phyloP scores from a whole-genome alignment of 1,140 invertebrate species.

The Drosophila seguyi region DNA sequence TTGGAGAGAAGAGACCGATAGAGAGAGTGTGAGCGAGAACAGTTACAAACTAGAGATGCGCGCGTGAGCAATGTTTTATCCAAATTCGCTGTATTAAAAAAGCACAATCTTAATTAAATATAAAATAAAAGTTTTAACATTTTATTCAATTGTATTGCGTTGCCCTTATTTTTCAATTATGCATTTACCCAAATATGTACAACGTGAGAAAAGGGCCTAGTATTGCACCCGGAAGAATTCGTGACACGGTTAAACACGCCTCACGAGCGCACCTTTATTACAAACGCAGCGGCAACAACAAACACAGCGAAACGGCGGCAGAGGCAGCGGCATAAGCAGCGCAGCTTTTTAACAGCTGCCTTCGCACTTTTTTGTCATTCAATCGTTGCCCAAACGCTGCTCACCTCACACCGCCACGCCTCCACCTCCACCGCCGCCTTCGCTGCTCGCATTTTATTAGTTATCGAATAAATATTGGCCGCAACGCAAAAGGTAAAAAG shows the following conservation, averaged over 20 bases:
- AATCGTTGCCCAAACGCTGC: conserved; percentile 42
- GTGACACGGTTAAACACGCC: conserved; percentile 7
- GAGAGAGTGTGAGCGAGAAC: conserved; percentile 52
- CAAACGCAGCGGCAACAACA: conserved; percentile 40
- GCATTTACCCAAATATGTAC: too few species aligned
- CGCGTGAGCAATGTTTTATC: not conserved
- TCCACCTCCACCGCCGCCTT: conserved; percentile 10
- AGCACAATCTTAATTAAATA: not conserved
- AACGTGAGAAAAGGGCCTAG: too few species aligned
- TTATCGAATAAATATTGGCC: conserved; percentile 47
- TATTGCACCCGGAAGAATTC: not conserved
- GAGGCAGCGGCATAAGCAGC: conserved; percentile 21
- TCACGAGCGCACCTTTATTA: conserved; percentile 17
- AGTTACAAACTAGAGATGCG: conserved; percentile 30
- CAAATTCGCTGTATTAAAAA: too few species aligned
- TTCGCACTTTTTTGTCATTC: conserved; percentile 52
- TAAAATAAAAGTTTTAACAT: not conserved
- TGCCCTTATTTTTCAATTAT: not conserved
- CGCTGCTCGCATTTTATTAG: conserved; percentile 30
- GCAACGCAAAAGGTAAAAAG: conserved; percentile 36
- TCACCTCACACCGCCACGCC: conserved; percentile 39
- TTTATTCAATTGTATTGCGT: too few species aligned
- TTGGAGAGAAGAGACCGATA: conserved; percentile 24
- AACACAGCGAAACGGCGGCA: conserved; percentile 23
- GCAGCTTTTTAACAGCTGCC: conserved; percentile 73